phyloP scores from a whole-genome alignment of 2,888 invertebrate species.

The Holacanthella duospinosa region DNA sequence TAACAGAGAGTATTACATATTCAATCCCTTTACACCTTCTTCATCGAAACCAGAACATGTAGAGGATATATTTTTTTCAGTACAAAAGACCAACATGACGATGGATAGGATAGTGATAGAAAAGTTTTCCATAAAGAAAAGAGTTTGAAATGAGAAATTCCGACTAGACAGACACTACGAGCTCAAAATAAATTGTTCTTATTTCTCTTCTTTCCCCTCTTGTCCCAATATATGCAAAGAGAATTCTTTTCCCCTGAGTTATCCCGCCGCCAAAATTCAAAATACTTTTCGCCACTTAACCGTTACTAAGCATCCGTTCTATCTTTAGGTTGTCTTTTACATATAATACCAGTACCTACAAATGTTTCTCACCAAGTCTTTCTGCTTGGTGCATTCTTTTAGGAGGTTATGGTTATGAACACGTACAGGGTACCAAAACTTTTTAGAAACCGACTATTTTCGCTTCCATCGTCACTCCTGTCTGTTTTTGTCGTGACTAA shows the following conservation, averaged over 20 bases:
- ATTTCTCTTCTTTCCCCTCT: neutral
- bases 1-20: conserved; percentile 1
- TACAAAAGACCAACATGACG: neutral
- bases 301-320: neutral
- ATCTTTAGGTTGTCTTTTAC: neutral
- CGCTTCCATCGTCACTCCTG: too few species aligned
- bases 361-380: too few species aligned
- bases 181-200: conserved; percentile 8
- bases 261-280: neutral
- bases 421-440: too few species aligned
- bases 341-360: neutral
- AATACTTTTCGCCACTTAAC: neutral
- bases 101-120: neutral
- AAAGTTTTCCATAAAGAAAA: neutral
- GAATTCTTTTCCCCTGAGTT: neutral
- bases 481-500: too few species aligned
- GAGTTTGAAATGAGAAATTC: conserved; percentile 17
- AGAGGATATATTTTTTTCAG: neutral
- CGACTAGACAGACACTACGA: conserved; percentile 6
- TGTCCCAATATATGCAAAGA: neutral
- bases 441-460: too few species aligned
- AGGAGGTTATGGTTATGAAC: too few species aligned
- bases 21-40: neutral
- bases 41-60: neutral
- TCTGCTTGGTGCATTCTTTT: too few species aligned